Base-by-base conservation (phyloP, 2,113 vertebrate genomes). In the Opisthocomus hoazin region DNA sequence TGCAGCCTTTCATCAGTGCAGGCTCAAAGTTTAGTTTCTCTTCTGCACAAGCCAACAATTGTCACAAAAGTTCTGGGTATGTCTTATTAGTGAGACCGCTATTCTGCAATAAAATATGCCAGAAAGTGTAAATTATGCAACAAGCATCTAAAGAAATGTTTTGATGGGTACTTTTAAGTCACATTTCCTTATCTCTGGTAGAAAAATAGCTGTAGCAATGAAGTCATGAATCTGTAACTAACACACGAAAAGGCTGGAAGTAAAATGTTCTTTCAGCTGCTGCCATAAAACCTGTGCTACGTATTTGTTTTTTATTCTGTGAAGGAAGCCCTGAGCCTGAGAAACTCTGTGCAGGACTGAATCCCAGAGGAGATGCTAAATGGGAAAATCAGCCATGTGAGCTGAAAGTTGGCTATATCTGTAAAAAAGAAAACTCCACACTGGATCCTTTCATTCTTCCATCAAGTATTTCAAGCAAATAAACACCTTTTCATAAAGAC, bases 331-430 rank as follows among this genome's bases (percentile, higher is more conserved):
- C 99, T 18, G 99, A 98, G n/a, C 97, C 98, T 21, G 98, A 98
- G 17, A 97, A 98, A 74, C 98, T 96, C 92, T 99, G 99, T 85
- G 99, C 95, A 41, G 97, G 98, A 29, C 89, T 99, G 36, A 99
- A 99, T 88, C 97, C 99, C 45, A 98, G 96, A 54, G 99, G 98
- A 97, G 98, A 98, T 63, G 98, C 98, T 24, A 99, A 99, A 80
- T 99, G 99, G 99, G 99, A 99, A 85, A 99, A 98, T 85, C 88
- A 84, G 12, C 69, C 95, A 27, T 99, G 99, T 96, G 93, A 93
- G 18, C 98, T 98, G 95, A 99, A 98, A 94, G 84, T 99, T 61
- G 99, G 99, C 57, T 99, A 99, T 85, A 98, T 99, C 88, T 99
- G 99, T 89, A 98, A 99, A 79, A 99, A 98, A 94, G 98, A 98